Evolutionary conservation across 1,140 invertebrate genomes (phyloP).

Genomic region (Lerema accius): DNA sequence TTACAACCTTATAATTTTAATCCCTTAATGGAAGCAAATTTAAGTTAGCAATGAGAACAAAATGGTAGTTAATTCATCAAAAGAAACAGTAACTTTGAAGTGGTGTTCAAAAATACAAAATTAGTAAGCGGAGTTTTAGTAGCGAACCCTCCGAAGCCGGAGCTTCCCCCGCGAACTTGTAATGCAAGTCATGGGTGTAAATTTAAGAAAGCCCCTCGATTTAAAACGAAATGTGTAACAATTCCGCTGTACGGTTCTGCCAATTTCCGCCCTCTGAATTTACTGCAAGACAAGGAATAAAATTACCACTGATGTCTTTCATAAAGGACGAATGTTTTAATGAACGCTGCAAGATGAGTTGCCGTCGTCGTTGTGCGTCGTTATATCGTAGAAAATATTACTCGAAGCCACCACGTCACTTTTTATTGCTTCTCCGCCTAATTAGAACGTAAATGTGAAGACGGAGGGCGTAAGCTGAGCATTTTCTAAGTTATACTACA

Average conservation of each 20-base stretch:
- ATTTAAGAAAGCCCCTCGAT: constrained; percentile 79
- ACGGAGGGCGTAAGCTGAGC: constrained; percentile 25
- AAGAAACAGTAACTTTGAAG: constrained; percentile 36
- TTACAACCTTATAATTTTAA: too few relatives aligned
- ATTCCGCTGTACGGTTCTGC: constrained; percentile 70
- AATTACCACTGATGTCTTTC: constrained; percentile 36
- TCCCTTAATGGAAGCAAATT: background rate
- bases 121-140: constrained; percentile 41
- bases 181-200: constrained; percentile 78
- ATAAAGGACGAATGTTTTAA: constrained; percentile 35
- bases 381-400: constrained; percentile 35
- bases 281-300: constrained; percentile 40
- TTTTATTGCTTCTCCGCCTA: constrained; percentile 33
- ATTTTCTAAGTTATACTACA: constrained; percentile 11
- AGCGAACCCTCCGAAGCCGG: constrained; percentile 40
- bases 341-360: constrained; percentile 28
- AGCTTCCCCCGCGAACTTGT: constrained; percentile 38
- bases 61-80: constrained; percentile 20
- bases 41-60: background rate
- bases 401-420: constrained; percentile 26
- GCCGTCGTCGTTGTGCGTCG: constrained; percentile 28
- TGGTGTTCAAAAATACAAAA: constrained; percentile 46
- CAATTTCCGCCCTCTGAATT: constrained; percentile 73
- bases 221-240: constrained; percentile 80
- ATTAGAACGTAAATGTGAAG: constrained; percentile 36